Conservation (phyloP, 2,113 vertebrate species). For the Anguilla japonica region DNA sequence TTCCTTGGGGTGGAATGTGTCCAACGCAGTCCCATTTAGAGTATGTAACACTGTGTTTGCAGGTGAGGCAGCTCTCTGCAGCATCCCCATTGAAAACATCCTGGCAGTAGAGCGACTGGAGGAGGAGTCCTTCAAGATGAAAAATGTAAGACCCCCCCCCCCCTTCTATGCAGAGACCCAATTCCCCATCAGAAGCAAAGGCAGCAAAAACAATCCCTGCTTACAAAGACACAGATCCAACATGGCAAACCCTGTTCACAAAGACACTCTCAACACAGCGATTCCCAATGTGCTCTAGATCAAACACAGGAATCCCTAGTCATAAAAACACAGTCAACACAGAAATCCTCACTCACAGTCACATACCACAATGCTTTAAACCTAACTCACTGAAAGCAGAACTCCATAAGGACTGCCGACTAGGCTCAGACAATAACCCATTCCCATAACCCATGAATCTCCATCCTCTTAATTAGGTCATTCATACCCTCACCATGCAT, state of each 20-base stretch:
- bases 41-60: constrained; percentile 12
- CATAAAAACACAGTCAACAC: neutral
- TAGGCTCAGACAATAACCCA: neutral
- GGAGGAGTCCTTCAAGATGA: constrained; percentile 99
- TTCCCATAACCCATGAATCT: neutral
- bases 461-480: neutral
- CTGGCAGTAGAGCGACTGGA: constrained; percentile 93
- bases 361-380: neutral
- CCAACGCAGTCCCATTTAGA: neutral
- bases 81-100: constrained; percentile 97
- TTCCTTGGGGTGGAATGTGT: neutral
- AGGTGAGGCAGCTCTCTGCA: constrained; percentile 92
- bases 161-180: neutral
- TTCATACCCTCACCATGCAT: neutral
- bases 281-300: neutral
- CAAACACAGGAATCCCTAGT: neutral
- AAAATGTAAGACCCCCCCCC: constrained; percentile 82
- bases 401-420: neutral
- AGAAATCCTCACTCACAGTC: neutral
- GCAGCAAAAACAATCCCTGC: neutral
- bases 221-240: neutral
- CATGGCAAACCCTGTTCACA: neutral
- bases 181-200: neutral
- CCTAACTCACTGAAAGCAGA: neutral
- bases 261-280: neutral